These are phyloP conservation scores for Hemibagrus guttatus DNA, from an alignment of 2,797 vertebrate species.

Conservation along the genomic window DNA sequence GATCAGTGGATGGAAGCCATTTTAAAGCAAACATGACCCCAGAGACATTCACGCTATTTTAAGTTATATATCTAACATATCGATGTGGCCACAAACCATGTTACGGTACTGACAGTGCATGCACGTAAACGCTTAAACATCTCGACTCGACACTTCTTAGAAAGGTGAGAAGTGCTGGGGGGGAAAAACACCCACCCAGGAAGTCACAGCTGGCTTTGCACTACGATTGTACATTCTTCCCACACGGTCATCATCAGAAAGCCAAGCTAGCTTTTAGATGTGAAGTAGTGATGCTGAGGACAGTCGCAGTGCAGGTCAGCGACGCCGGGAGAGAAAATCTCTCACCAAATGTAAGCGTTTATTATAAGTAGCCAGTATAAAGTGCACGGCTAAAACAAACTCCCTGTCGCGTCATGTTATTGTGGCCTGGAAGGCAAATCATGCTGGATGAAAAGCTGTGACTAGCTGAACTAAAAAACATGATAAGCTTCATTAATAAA, in stretches of 20 bases:
- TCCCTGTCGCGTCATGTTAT: neutral
- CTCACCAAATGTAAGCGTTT: constrained; percentile 57
- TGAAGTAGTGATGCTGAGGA: constrained; percentile 65
- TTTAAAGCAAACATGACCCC: neutral
- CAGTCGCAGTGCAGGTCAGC: constrained; percentile 63
- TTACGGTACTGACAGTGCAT: too few relatives aligned
- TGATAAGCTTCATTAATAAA: neutral
- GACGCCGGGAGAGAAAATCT: constrained; percentile 46
- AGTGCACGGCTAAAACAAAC: constrained; percentile 59
- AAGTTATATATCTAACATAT: neutral
- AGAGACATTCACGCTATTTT: neutral
- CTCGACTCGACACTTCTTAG: neutral
- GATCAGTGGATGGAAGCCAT: neutral
- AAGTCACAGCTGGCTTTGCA: neutral
- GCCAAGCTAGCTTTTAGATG: constrained; percentile 55
- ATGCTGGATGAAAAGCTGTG: neutral
- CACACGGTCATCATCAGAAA: constrained; percentile 36
- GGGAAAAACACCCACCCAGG: neutral
- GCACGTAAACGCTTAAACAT: neutral
- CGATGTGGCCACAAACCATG: neutral
- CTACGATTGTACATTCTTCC: constrained; percentile 31
- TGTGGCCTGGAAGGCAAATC: neutral
- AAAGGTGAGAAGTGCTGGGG: neutral
- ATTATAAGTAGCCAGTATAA: constrained; percentile 69
- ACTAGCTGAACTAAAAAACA: neutral